These are phyloP conservation scores for Forpus xanthops DNA, from an alignment of 2,797 vertebrate species.

Conservation along the genomic window DNA sequence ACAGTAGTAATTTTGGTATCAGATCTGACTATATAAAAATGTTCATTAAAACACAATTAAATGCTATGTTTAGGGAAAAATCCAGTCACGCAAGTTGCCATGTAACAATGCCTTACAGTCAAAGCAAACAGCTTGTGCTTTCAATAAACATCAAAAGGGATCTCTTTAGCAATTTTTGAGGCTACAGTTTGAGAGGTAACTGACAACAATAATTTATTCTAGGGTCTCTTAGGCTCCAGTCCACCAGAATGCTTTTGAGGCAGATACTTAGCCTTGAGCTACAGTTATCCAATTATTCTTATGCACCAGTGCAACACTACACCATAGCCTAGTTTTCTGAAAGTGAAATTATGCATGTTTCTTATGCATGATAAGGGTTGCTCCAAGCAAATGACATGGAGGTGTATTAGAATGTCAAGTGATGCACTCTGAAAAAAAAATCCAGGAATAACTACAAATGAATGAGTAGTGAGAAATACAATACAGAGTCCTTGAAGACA, in stretches of 20 bases:
- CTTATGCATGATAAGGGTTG: background rate
- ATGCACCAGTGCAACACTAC: background rate
- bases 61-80: background rate
- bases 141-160: background rate
- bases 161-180: background rate
- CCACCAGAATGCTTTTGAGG: background rate
- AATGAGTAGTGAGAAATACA: background rate
- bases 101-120: background rate
- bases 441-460: background rate
- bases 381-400: background rate
- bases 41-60: background rate
- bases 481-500: background rate
- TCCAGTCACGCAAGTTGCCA: background rate
- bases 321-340: background rate
- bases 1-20: background rate
- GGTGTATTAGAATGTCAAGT: background rate
- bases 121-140: background rate
- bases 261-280: background rate
- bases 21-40: background rate
- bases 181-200: background rate
- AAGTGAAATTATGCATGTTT: background rate
- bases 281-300: background rate
- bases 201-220: background rate
- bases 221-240: background rate
- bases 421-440: background rate